Base-by-base conservation (phyloP, 2,797 vertebrate genomes). In the Eupleurogrammus muticus region DNA sequence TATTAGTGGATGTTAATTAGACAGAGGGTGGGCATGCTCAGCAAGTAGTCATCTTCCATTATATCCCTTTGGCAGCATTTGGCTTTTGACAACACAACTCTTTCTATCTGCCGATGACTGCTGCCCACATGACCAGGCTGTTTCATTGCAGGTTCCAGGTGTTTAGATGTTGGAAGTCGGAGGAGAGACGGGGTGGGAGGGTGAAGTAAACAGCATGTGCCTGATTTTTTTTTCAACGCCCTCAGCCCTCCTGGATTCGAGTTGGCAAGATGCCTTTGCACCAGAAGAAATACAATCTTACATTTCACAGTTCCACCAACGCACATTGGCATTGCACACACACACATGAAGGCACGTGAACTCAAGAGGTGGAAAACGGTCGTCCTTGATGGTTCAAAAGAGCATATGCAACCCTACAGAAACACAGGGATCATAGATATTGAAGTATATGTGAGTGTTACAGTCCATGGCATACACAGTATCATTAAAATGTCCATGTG, bases 141-240 rank as follows among this genome's bases (percentile, higher is more conserved):
- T 81, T 84, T 77, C 54, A 44, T 67, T 77, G 42, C 59, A 56
- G 56, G 55, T 76, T 83, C 67, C 87, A 89, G 85, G 83, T 93
- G 90, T 90, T 90, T 78, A 72, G 68, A 86, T 83, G 87, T 90
- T 83, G 82, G 83, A 85, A 88, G 90, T 84, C 84, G 85, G 84
- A 74, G 70, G 44, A 81, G 52, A 68, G 59, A 64, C 75, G 69
- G 75, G 88, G 88, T 92, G 84, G 88, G 90, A 89, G 80, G 83
- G 77, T 84, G 81, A 65, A 91, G 90, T 87, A 90, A 93, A 90
- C 92, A 93, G 89, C 91, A 92, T 92, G 92, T 89, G 82, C 79
- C 81, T 86, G 74, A 76, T 83, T 90, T 90, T 90, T 84, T 67
- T 89, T 88, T 64, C 59, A 77, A 80, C 42, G 64, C 82, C 82